Evolutionary conservation across 1,140 invertebrate species (phyloP).

Genomic region (Orius insidiosus): DNA sequence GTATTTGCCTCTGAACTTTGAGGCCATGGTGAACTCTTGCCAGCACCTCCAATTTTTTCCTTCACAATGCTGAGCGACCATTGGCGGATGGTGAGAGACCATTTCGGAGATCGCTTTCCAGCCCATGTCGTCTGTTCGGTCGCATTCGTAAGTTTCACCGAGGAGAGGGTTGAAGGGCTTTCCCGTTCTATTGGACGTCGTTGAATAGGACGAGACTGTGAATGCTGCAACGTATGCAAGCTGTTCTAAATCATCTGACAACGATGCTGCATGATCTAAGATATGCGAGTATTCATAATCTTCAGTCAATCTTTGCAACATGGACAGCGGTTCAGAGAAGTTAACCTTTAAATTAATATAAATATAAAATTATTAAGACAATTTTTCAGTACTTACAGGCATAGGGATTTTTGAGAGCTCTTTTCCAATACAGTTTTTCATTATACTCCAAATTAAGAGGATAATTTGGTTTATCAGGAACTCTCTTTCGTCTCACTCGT

Average conservation of each 20-base stretch:
- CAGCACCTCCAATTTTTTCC: conserved; percentile 73
- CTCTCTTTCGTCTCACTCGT: conserved; percentile 44
- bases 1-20: conserved; percentile 96
- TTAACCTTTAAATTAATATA: background rate
- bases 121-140: conserved; percentile 81
- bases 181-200: conserved; percentile 52
- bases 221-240: conserved; percentile 89
- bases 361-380: background rate
- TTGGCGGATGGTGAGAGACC: conserved; percentile 88
- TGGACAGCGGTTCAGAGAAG: conserved; percentile 95
- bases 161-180: conserved; percentile 82
- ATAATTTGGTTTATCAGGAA: conserved; percentile 91
- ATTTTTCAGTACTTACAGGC: conserved; percentile 44
- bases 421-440: conserved; percentile 99
- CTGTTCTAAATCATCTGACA: conserved; percentile 55
- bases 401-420: conserved; percentile 98
- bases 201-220: conserved; percentile 90
- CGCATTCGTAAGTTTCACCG: conserved; percentile 91
- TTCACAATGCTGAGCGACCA: conserved; percentile 83
- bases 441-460: conserved; percentile 94
- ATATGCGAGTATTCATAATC: conserved; percentile 93
- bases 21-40: conserved; percentile 97
- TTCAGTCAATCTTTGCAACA: conserved; percentile 91
- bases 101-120: conserved; percentile 53
- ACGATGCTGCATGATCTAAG: conserved; percentile 43